Evolutionary conservation across 2,797 vertebrate genomes (phyloP), one percentile per base, ranked within the genome.

Genomic region (Rhinichthys osculus): DNA sequence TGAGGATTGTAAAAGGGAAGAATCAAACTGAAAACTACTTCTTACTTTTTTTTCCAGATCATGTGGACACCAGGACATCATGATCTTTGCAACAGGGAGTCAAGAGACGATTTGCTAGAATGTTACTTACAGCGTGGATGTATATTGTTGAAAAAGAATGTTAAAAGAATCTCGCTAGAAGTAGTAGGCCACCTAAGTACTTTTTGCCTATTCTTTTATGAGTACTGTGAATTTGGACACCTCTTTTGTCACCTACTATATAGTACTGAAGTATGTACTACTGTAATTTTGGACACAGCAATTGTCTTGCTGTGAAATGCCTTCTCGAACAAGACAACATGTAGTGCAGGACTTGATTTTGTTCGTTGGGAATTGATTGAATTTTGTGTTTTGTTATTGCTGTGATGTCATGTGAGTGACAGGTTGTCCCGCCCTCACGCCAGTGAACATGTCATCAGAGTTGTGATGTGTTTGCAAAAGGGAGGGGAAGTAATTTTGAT

Each of bases 21-120:
- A 21, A n/a, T 6, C 21, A 21, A 13, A 17, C 35, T 70, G 5
- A 40, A 77, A 27, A 52, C 50, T 62, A 50, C 74, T 88, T 86
- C 17, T 33, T 17, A 64, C 40, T n/a, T 38, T 83, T 50, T 83
- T 87, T 79, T 76, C 4, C 3, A 86, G 9, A 44, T 86, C 87
- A 88, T 67, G 76, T 78, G 87, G n/a, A n/a, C 59, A 42, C 8
- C 9, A 30, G 62, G 38, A 57, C 66, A 44, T 64, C 42, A 78
- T 82, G 11, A 71, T 44, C 27, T 64, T 27, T 27, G 4, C 23
- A 59, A 59, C 23, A 11, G 9, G 0, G 4, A 4, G 9, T 59
- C 9, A n/a, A 62, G 30, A 64, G 52, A 27, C 3, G 1, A 40
- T 77, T 57, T 57, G 54, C 21, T 21, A 62, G 35, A n/a, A 6